Evolutionary conservation across 1,140 invertebrate genomes (phyloP).

Genomic region (Papilio xuthus): DNA sequence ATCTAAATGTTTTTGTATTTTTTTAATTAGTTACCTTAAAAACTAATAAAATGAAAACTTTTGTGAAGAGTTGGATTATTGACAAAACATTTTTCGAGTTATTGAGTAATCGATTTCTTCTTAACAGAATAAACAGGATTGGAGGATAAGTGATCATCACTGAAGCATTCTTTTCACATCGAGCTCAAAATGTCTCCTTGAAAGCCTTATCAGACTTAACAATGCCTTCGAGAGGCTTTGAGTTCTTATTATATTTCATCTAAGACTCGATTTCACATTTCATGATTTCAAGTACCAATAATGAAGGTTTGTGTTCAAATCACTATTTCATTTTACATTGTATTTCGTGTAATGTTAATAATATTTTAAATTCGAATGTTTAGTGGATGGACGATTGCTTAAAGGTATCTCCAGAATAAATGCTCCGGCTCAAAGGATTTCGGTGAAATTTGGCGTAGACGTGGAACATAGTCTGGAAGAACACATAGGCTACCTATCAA

Average conservation of each 20-base stretch:
- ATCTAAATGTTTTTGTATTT: too few species aligned
- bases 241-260: background rate
- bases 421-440: too few species aligned
- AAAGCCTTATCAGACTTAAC: background rate
- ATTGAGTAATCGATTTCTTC: slow-evolving; percentile 1
- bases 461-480: too few species aligned
- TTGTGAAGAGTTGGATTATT: background rate
- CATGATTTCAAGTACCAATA: background rate
- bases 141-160: background rate
- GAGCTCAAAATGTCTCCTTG: slow-evolving; percentile 2
- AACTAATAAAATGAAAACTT: background rate
- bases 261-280: slow-evolving; percentile 7
- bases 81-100: background rate
- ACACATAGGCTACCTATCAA: too few species aligned
- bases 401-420: too few species aligned
- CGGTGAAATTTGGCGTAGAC: too few species aligned
- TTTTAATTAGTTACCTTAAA: background rate
- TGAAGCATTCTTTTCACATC: slow-evolving; percentile 14
- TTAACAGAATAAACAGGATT: background rate
- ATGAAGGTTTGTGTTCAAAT: background rate
- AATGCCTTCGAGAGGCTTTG: background rate
- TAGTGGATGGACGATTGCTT: too few species aligned
- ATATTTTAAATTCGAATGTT: too few species aligned
- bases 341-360: background rate
- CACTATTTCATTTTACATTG: background rate